phyloP scores from a whole-genome alignment of 1,140 invertebrate genomes.

The Temnothorax nylanderi region DNA sequence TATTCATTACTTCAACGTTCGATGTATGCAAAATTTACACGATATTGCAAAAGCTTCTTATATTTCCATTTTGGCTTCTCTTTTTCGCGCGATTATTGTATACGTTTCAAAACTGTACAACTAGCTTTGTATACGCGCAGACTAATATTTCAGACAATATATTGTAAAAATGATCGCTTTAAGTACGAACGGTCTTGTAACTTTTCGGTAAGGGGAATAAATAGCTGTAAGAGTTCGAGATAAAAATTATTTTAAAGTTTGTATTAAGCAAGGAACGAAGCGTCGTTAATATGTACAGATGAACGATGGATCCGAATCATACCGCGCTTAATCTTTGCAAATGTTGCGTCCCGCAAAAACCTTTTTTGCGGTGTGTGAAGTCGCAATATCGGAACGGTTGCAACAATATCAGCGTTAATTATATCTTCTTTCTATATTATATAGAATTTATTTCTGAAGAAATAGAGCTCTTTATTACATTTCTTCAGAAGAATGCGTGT shows the following conservation, averaged over 20 bases:
- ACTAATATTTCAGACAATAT: slow-evolving; percentile 51
- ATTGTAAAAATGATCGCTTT: slow-evolving; percentile 21
- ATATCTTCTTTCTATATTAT: background rate
- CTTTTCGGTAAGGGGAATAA: slow-evolving; percentile 14
- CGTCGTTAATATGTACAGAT: slow-evolving; percentile 32
- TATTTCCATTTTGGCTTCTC: background rate
- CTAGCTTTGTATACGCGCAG: slow-evolving; percentile 22
- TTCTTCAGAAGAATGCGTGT: background rate
- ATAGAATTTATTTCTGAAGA: no score
- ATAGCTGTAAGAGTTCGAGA: slow-evolving; percentile 27
- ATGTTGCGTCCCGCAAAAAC: background rate
- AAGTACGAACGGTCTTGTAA: slow-evolving; percentile 43
- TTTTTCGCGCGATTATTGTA: background rate
- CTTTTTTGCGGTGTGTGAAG: background rate
- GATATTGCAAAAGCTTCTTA: background rate
- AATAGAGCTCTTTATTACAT: no score
- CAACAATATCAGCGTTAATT: slow-evolving; percentile 21
- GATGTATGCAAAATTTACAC: background rate
- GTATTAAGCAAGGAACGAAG: slow-evolving; percentile 33
- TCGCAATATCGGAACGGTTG: background rate
- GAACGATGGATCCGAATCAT: slow-evolving; percentile 21
- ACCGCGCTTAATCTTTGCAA: slow-evolving; percentile 10
- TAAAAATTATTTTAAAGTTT: slow-evolving; percentile 48
- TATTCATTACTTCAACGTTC: background rate
- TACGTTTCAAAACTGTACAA: slow-evolving; percentile 28